Evolutionary conservation across 1,140 invertebrate genomes (phyloP), one percentile per base, ranked within the genome.

Genomic region (Homarus americanus): DNA sequence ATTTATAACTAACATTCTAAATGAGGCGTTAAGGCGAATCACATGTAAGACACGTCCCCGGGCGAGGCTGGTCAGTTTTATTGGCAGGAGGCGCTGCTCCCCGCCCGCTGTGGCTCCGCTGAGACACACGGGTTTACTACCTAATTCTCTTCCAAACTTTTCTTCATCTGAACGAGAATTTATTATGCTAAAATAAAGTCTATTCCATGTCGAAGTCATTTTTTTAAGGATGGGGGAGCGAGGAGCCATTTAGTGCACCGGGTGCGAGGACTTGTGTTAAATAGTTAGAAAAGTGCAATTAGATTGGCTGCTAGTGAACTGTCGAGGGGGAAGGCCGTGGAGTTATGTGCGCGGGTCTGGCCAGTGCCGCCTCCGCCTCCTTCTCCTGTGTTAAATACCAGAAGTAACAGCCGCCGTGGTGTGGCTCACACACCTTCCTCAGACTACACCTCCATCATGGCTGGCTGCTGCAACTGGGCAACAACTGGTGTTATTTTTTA

Each of bases 141-240:
- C 49, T 24, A 53, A 80, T 32, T 58, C 78, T 49, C 78, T 53
- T 80, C 32, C 78, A 44, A 80, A 80, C 41, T 80, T 80, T 80
- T 80, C 78, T 80, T 80, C 78, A 80, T 80, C 41, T 58, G 44
- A 20, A 58, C 5, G 40, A 44, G 49, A 80, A 80, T 80, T 80
- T 80, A 80, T 80, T 80, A 80, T 80, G 78, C 78, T 53, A 53
- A 53, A 80, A 80, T 80, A 53, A 80, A 80, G 78, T 80, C 49
- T 32, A 58, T 80, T 53, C 49, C 40, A 41, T 53, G 78, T 44
- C 41, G 78, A 80, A 80, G 49, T 44, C 34, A 44, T 32, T 53
- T 53, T 53, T 80, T 75, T 75, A 15, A 15, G 10, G 17, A 58
- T 58, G 53, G 2, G 53, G 24, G 17, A 20, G 53, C 9, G 7